These are phyloP conservation scores for Mus caroli DNA, from an alignment of 2,797 vertebrate species.

Conservation along the genomic window DNA sequence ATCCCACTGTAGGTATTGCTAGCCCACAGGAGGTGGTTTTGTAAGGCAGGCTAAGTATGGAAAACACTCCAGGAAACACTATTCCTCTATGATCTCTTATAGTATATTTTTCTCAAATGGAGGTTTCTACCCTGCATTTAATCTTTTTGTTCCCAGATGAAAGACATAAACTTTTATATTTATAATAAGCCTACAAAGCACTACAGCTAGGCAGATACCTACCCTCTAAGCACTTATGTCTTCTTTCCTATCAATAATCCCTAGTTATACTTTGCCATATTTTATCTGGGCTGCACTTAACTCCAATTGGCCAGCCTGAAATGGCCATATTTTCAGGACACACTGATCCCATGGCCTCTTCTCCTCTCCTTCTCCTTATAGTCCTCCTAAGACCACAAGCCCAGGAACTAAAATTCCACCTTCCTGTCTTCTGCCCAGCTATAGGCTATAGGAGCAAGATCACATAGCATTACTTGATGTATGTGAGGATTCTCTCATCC, in stretches of 20 bases:
- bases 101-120: background rate
- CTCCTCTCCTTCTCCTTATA: background rate
- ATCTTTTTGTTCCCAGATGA: background rate
- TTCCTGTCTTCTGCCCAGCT: background rate
- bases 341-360: background rate
- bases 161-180: background rate
- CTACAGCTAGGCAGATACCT: background rate
- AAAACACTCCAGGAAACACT: background rate
- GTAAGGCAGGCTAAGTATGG: background rate
- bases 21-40: background rate
- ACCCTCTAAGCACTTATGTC: background rate
- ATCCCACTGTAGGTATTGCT: background rate
- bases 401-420: background rate
- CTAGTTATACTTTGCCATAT: background rate
- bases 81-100: background rate
- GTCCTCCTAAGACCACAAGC: background rate
- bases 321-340: background rate
- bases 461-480: background rate
- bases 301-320: background rate
- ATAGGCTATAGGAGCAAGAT: background rate
- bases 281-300: background rate
- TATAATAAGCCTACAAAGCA: background rate
- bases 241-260: background rate
- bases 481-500: background rate
- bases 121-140: background rate